Evolutionary conservation across 2,113 vertebrate genomes (phyloP).

Genomic region (Otolemur garnettii): DNA sequence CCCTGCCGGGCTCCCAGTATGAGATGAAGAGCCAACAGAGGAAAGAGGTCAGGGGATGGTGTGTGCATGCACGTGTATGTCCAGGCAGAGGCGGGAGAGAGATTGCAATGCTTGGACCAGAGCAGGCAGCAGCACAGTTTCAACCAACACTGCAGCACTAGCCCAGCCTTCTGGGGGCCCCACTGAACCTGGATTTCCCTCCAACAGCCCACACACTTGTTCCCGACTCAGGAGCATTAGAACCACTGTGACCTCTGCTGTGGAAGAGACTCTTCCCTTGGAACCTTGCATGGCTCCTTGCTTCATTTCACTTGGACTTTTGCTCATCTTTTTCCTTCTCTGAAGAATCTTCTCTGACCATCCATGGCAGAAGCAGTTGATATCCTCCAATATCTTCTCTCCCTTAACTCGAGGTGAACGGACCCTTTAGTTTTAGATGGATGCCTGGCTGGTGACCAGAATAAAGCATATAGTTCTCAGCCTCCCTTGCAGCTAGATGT

Average conservation of each 20-base stretch:
- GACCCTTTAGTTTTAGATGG: neutral
- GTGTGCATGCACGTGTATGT: fast-evolving
- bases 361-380: neutral
- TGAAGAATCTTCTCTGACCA: neutral
- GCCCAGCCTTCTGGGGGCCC: fast-evolving
- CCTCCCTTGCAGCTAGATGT: neutral
- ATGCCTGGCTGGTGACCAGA: neutral
- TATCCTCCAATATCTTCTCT: too few species aligned
- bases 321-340: neutral
- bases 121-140: fast-evolving
- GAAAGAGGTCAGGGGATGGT: fast-evolving
- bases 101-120: neutral
- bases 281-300: neutral
- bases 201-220: neutral
- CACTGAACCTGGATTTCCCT: neutral
- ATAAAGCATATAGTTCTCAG: neutral
- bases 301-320: neutral
- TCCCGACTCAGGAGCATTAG: neutral
- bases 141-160: neutral
- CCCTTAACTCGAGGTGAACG: neutral
- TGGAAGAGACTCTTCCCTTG: neutral
- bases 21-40: neutral
- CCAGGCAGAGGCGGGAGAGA: neutral
- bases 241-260: neutral
- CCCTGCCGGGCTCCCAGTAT: neutral